Conservation (phyloP, 2,797 vertebrate genomes). For the Argyrosomus regius region DNA sequence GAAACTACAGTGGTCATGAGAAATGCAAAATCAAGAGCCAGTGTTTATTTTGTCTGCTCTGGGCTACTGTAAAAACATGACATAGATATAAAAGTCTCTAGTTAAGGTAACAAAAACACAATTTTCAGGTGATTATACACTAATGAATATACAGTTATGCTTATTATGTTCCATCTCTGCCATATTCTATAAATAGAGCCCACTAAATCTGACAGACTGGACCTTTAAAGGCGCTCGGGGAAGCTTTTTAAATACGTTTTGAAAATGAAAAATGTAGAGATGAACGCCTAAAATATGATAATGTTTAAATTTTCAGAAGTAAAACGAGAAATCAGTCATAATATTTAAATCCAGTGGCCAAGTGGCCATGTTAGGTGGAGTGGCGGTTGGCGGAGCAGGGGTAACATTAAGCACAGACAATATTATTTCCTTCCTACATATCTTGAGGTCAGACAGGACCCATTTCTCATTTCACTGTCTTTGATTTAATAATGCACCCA, state of each 20-base stretch:
- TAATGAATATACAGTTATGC: too few relatives aligned
- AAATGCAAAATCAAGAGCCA: too few relatives aligned
- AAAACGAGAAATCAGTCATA: neutral
- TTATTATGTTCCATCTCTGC: too few relatives aligned
- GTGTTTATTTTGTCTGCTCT: too few relatives aligned
- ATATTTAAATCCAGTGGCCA: constrained; percentile 32
- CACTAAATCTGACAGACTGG: too few relatives aligned
- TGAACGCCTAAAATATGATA: neutral
- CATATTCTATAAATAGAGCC: too few relatives aligned
- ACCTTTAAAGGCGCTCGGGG: too few relatives aligned
- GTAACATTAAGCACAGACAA: constrained; percentile 68
- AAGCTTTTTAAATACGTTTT: neutral
- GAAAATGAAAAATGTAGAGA: neutral
- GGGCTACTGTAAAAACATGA: too few relatives aligned
- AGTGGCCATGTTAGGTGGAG: constrained; percentile 40
- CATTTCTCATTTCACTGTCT: constrained; percentile 80
- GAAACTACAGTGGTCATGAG: too few relatives aligned
- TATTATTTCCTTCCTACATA: constrained; percentile 75
- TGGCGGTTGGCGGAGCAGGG: constrained; percentile 32
- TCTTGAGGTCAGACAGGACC: constrained; percentile 73
- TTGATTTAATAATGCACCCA: constrained; percentile 82
- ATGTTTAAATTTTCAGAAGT: constrained; percentile 5
- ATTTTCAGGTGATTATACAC: too few relatives aligned
- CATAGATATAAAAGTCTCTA: too few relatives aligned
- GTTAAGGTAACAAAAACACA: too few relatives aligned